These are phyloP conservation scores for Tragelaphus strepsiceros DNA, from an alignment of 2,113 vertebrate species.

Conservation along the genomic window DNA sequence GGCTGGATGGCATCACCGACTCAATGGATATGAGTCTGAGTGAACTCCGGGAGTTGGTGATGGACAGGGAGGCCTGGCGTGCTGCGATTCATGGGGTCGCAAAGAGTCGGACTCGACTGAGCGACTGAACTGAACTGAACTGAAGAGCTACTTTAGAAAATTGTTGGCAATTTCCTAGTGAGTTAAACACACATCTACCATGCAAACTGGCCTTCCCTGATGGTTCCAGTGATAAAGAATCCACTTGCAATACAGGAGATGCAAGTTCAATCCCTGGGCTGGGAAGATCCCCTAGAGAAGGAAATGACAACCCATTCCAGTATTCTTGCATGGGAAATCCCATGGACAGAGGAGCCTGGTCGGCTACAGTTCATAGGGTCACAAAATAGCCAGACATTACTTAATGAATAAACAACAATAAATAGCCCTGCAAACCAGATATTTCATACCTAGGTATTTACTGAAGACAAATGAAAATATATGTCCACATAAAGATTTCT, in stretches of 20 bases:
- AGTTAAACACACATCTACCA: background rate
- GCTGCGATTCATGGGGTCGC: no score
- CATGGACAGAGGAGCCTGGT: background rate
- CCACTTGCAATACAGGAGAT: background rate
- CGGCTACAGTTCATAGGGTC: background rate
- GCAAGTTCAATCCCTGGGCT: background rate
- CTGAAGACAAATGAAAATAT: background rate
- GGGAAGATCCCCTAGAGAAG: background rate
- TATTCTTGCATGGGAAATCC: background rate
- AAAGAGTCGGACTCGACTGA: no score
- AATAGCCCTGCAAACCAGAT: background rate
- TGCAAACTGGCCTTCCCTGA: background rate
- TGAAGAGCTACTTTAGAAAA: background rate
- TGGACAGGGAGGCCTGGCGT: no score
- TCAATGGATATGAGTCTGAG: no score
- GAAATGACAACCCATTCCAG: background rate
- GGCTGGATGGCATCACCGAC: no score
- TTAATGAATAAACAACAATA: background rate
- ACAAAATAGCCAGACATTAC: background rate
- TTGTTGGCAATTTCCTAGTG: background rate
- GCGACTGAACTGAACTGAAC: no score
- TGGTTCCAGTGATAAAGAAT: background rate
- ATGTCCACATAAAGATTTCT: background rate
- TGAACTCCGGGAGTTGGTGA: no score
- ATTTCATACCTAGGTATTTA: background rate